These are phyloP conservation scores for Anhinga rufa DNA, from an alignment of 2,113 vertebrate species.

Conservation along the genomic window DNA sequence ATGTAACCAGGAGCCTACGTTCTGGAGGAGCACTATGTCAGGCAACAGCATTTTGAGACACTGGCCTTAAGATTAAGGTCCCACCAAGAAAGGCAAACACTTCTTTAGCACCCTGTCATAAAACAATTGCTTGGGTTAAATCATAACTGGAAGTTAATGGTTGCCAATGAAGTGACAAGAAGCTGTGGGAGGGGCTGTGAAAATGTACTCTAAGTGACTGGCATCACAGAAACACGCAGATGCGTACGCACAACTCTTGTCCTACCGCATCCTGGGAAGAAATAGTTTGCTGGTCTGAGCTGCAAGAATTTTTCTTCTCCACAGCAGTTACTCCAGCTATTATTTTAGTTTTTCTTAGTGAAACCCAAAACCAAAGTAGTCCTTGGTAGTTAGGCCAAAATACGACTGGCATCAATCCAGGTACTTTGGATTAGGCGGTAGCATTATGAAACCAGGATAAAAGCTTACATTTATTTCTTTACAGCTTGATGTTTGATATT, in stretches of 20 bases:
- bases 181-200: not conserved
- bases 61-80: not conserved
- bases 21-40: not conserved
- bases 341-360: not conserved
- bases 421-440: not conserved
- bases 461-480: not conserved
- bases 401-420: not conserved
- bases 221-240: not conserved
- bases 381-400: not conserved
- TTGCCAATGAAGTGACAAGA: not conserved
- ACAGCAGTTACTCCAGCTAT: not conserved
- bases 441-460: slow-evolving; percentile 19
- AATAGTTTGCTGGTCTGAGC: not conserved
- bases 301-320: not conserved
- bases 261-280: not conserved
- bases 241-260: not conserved
- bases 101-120: not conserved
- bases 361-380: not conserved
- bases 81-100: not conserved
- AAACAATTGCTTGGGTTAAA: not conserved
- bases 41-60: not conserved
- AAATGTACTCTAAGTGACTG: not conserved
- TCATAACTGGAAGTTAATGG: not conserved
- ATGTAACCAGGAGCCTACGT: not conserved
- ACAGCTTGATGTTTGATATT: not conserved